Conservation (phyloP, 64 coral and sea anemone genomes). For the Actinia tenebrosa region DNA sequence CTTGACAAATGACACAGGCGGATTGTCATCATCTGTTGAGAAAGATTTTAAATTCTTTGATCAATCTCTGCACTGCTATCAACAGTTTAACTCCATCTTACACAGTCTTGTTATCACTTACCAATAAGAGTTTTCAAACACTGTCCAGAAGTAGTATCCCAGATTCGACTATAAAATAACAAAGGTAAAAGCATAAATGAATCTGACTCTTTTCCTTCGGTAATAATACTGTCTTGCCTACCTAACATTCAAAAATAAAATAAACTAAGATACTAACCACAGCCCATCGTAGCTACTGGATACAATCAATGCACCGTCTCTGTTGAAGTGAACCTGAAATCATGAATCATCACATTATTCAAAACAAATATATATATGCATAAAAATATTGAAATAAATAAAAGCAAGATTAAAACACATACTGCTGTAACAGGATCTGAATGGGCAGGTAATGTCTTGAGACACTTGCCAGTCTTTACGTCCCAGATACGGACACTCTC, state of each 20-base stretch:
- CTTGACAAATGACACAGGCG: slow-evolving; percentile 98
- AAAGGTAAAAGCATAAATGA: background rate
- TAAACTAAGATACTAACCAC: slow-evolving; percentile 54
- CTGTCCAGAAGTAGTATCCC: slow-evolving; percentile 98
- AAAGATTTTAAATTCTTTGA: slow-evolving; percentile 3
- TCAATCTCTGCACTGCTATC: background rate
- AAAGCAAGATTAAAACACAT: background rate
- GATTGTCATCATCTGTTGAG: slow-evolving; percentile 90
- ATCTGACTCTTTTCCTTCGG: too few relatives aligned
- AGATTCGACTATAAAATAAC: slow-evolving; percentile 73
- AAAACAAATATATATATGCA: background rate
- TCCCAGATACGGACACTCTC: slow-evolving; percentile 98
- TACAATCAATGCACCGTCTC: slow-evolving; percentile 98
- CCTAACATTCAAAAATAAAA: too few relatives aligned
- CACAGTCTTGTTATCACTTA: background rate
- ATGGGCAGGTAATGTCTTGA: slow-evolving; percentile 92
- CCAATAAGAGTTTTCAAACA: slow-evolving; percentile 98
- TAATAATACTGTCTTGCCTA: too few relatives aligned
- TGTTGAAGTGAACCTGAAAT: slow-evolving; percentile 94
- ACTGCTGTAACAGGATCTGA: slow-evolving; percentile 97
- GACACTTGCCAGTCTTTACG: slow-evolving; percentile 96
- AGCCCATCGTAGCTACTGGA: slow-evolving; percentile 99
- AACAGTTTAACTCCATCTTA: background rate
- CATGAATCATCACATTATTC: background rate
- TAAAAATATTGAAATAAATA: background rate